Percentiles rank a stretch among this genome's conserved stretches.
These are phyloP conservation scores for Corythoichthys intestinalis DNA, from an alignment of 2,113 vertebrate genomes.

Conservation along the genomic window DNA sequence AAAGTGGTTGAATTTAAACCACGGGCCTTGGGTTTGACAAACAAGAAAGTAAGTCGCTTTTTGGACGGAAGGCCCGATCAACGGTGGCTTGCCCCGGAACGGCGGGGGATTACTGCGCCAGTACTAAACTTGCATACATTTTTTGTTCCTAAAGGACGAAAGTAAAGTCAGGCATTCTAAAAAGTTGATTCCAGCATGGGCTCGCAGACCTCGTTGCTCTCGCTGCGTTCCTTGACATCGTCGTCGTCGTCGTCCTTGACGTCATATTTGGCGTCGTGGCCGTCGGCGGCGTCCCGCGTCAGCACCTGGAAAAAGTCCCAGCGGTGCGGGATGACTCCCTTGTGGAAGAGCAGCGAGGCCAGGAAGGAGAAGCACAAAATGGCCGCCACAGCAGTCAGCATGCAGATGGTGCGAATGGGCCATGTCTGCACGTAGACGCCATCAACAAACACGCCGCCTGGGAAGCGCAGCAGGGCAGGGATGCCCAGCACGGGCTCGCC, in stretches of 20 bases:
- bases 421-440: constrained; percentile 67
- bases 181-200: constrained; percentile 50
- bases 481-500: constrained; percentile 73
- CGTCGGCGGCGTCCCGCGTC: neutral
- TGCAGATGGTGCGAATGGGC: constrained; percentile 72
- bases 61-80: too few relatives aligned
- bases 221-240: constrained; percentile 14
- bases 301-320: constrained; percentile 68
- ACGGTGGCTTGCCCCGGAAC: neutral
- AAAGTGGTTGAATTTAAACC: too few relatives aligned
- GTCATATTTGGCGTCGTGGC: constrained; percentile 5
- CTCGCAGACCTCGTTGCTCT: constrained; percentile 32
- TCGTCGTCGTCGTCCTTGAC: neutral
- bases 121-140: neutral
- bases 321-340: constrained; percentile 56
- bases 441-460: constrained; percentile 57
- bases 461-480: constrained; percentile 58
- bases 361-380: constrained; percentile 65
- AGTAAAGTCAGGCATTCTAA: constrained; percentile 4
- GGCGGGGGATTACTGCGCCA: neutral
- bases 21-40: too few relatives aligned
- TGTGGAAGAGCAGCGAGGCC: constrained; percentile 57
- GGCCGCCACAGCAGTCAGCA: constrained; percentile 57
- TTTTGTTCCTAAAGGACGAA: neutral
- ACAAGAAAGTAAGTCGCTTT: too few relatives aligned